phyloP scores from a whole-genome alignment of 2,888 invertebrate genomes.

The Conchocele bisecta region DNA sequence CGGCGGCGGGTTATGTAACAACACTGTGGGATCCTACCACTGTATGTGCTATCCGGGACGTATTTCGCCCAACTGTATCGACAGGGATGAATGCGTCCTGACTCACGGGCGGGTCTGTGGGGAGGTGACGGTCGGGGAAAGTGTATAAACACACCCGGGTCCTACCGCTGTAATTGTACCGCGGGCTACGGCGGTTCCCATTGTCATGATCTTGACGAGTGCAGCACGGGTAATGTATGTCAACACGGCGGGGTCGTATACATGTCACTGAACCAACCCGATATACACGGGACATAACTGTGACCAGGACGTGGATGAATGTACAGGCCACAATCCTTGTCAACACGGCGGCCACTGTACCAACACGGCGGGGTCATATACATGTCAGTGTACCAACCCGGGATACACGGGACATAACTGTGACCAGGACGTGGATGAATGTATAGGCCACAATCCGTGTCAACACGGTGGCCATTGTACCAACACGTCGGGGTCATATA shows the following conservation, averaged over 20 bases:
- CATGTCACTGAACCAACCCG: not conserved
- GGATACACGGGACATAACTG: too few species aligned
- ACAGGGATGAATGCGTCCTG: constrained; percentile 8
- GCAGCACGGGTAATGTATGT: not conserved
- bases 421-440: too few species aligned
- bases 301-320: not conserved
- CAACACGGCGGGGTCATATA: too few species aligned
- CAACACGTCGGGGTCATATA: too few species aligned
- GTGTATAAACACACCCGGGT: constrained; percentile 9
- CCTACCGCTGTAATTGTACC: constrained; percentile 8
- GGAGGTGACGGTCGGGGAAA: too few species aligned
- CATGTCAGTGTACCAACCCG: too few species aligned
- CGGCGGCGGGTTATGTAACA: not conserved
- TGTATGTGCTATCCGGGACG: constrained; percentile 6
- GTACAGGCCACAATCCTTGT: not conserved
- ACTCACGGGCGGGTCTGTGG: not conserved
- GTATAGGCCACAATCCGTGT: too few species aligned
- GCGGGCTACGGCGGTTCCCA: not conserved
- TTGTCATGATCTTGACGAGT: not conserved
- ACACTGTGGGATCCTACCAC: not conserved
- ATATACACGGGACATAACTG: not conserved
- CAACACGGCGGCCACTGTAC: too few species aligned
- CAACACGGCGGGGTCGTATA: not conserved
- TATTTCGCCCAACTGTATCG: not conserved
- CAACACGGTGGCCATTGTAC: too few species aligned